These are phyloP conservation scores for Pachypanchax playfairii DNA, from an alignment of 2,113 vertebrate species.

Conservation along the genomic window DNA sequence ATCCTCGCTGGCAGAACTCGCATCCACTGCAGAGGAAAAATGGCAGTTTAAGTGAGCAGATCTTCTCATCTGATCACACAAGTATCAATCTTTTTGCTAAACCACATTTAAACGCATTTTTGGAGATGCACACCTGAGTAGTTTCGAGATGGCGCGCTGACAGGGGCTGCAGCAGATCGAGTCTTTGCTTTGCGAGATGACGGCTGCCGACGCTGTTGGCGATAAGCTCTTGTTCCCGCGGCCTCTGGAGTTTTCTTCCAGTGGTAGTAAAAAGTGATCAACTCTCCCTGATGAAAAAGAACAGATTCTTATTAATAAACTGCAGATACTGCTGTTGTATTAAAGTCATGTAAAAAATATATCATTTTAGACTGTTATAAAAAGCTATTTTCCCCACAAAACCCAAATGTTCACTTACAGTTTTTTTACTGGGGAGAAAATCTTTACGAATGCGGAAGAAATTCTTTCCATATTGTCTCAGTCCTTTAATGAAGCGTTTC, in stretches of 20 bases:
- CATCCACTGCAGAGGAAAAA: constrained; percentile 84
- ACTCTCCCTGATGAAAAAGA: constrained; percentile 86
- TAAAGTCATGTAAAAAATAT: background rate
- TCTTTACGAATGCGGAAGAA: constrained; percentile 99
- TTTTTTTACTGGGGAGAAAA: constrained; percentile 90
- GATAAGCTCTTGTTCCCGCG: constrained; percentile 92
- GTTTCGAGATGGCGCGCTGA: constrained; percentile 89
- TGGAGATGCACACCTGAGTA: constrained; percentile 85
- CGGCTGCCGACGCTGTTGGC: constrained; percentile 92
- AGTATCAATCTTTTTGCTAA: background rate
- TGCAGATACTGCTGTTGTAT: too few relatives aligned
- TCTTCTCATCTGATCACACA: background rate
- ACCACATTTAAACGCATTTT: background rate
- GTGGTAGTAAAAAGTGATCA: constrained; percentile 99
- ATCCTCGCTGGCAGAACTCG: constrained; percentile 97
- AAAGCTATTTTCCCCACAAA: background rate
- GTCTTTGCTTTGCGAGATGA: constrained; percentile 98
- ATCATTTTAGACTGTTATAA: too few relatives aligned
- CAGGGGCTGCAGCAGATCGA: constrained; percentile 87
- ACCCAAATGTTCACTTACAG: constrained; percentile 75
- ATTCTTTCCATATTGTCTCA: constrained; percentile 98
- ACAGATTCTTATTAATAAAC: background rate
- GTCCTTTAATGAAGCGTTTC: constrained; percentile 97
- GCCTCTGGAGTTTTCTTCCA: constrained; percentile 99
- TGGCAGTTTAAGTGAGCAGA: background rate